Base-by-base conservation (phyloP, 2,113 vertebrate genomes). In the Rhinogobius similis region DNA sequence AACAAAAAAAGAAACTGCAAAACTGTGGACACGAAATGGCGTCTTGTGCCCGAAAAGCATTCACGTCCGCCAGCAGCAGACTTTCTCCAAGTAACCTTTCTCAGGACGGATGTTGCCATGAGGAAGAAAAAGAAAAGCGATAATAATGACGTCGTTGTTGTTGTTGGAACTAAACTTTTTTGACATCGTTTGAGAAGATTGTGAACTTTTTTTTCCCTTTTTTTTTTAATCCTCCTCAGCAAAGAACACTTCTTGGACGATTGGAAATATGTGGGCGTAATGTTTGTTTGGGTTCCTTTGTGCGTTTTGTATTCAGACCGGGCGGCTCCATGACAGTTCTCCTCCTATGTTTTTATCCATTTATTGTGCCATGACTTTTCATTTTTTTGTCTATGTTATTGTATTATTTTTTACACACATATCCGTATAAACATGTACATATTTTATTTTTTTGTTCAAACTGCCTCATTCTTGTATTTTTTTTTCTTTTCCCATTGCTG, bases 261-360 rank as follows among this genome's bases (percentile, higher is more conserved):
- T 36, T 36, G 12, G 11, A 53, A 53, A 53, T 24, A 4, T 4
- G 52, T 48, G 9, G 20, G 20, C 46, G 20, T 48, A 1, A 48
- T 20, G 46, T 48, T 48, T 20, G 48, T 52, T 52, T 7, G 23
- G 23, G 95, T 94, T 94, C 92, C 87, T 94, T 94, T 94, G n/a
- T n/a, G 93, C 94, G 91, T 92, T 92, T 92, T 93, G 93, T 94
- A 91, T 95, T 89, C 83, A 90, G 89, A 91, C 93, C 93, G 93
- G 91, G 90, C 91, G 89, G 92, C 91, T 94, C 87, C 81, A 90
- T 92, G 24, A 70, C 80, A 80, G 76, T 93, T 92, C 93, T 88
- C 90, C 81, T 93, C 90, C 81, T 93, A 82, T 90, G 86, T 65
- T 85, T 88, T 92, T 88, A 80, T 39, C 83, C 87, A 86, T 90